These are phyloP conservation scores for Heterodera filipjevi DNA, from an alignment of 2,888 invertebrate genomes.

Conservation along the genomic window DNA sequence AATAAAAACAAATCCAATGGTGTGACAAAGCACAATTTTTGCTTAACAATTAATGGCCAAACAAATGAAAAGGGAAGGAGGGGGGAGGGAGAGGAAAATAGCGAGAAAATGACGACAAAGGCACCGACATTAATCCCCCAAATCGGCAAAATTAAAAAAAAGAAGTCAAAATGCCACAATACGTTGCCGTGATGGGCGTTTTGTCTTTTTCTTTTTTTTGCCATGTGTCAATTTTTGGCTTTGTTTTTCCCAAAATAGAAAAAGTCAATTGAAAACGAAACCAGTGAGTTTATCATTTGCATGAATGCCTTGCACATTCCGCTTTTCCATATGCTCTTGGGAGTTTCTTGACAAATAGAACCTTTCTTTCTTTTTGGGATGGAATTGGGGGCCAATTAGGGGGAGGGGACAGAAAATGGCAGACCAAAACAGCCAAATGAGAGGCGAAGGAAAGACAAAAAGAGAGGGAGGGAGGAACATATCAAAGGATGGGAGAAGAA, in stretches of 20 bases:
- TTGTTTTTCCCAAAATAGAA: too few relatives aligned
- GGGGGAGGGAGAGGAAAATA: background rate
- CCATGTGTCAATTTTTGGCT: too few relatives aligned
- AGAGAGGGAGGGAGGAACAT: background rate
- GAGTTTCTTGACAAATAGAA: background rate
- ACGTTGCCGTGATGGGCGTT: too few relatives aligned
- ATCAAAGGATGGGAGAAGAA: background rate
- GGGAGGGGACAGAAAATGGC: too few relatives aligned
- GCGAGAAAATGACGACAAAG: background rate
- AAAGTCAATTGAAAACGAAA: too few relatives aligned
- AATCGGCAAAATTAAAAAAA: too few relatives aligned
- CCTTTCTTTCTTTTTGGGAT: background rate
- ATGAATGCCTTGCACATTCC: too few relatives aligned
- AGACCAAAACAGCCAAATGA: background rate
- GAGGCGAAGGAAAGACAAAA: background rate
- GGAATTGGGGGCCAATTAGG: background rate
- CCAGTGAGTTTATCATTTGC: too few relatives aligned
- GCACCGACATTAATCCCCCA: too few relatives aligned
- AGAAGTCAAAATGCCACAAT: background rate
- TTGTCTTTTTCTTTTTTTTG: too few relatives aligned
- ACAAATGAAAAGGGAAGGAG: too few relatives aligned
- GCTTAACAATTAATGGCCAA: background rate
- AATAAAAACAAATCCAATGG: background rate
- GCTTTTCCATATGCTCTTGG: too few relatives aligned
- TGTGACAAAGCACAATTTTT: background rate